Conservation (phyloP, 2,113 vertebrate genomes). For the Nettapus auritus region DNA sequence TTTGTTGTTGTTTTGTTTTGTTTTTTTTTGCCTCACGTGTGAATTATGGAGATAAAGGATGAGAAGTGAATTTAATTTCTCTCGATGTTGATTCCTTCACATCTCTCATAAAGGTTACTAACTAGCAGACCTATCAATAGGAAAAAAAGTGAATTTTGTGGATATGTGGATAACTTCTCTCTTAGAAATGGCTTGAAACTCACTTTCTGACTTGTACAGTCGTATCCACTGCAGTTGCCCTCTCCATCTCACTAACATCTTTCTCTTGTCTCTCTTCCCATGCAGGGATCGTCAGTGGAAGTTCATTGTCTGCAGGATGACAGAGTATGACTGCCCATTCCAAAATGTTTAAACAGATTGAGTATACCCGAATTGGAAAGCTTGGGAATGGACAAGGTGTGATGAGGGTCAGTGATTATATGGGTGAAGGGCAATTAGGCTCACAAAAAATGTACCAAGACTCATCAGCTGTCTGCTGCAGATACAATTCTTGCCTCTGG, state of each 20-base stretch:
- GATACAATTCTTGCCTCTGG: background rate
- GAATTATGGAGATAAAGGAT: background rate
- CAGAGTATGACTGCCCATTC: slow-evolving; percentile 92
- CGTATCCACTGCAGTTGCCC: background rate
- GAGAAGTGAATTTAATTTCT: slow-evolving; percentile 9
- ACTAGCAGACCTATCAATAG: background rate
- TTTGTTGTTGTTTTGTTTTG: no score
- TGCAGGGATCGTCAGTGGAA: slow-evolving; percentile 98
- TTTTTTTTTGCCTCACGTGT: background rate
- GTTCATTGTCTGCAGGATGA: slow-evolving; percentile 97
- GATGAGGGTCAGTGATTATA: background rate
- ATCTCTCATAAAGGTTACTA: background rate
- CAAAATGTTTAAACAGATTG: slow-evolving; percentile 81
- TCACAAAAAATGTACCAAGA: background rate
- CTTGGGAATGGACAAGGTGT: background rate
- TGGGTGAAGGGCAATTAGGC: background rate
- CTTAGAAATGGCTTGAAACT: background rate
- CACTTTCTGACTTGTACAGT: background rate
- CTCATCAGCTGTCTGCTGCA: background rate
- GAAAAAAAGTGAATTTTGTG: background rate
- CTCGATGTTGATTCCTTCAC: background rate
- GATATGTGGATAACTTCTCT: background rate
- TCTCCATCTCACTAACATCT: background rate
- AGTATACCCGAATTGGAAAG: background rate
- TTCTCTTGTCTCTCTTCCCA: slow-evolving; percentile 43